These are phyloP conservation scores for Microdon myrmicae DNA, from an alignment of 2,888 invertebrate species.

Conservation along the genomic window DNA sequence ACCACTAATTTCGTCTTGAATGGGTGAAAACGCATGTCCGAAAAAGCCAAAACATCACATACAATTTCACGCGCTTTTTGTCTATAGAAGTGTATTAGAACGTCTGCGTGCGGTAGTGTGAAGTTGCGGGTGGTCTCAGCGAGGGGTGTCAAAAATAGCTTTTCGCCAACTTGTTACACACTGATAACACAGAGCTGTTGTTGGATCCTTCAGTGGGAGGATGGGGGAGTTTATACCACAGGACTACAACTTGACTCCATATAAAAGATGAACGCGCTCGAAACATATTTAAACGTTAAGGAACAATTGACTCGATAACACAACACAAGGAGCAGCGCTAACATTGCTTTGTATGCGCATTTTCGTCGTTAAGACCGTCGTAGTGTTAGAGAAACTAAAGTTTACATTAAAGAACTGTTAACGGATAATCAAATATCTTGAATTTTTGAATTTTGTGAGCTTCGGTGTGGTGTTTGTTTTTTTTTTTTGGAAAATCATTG, in stretches of 20 bases:
- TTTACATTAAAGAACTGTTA: conserved; percentile 33
- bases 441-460: background rate
- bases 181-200: conserved; percentile 30
- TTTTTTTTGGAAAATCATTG: background rate
- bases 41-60: conserved; percentile 44
- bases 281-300: conserved; percentile 45
- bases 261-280: conserved; percentile 42
- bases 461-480: background rate
- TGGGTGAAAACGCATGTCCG: conserved; percentile 45
- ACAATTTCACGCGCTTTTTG: conserved; percentile 34
- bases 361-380: conserved; percentile 19
- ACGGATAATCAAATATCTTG: conserved; percentile 19
- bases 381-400: no score
- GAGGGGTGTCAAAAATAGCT: conserved; percentile 16
- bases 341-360: no score
- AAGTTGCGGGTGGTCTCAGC: conserved; percentile 1
- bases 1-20: conserved; percentile 19
- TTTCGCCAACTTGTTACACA: conserved; percentile 50
- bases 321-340: conserved; percentile 32
- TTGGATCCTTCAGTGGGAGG: no score
- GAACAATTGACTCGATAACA: conserved; percentile 49
- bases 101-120: conserved; percentile 10
- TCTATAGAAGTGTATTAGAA: conserved; percentile 12
- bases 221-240: no score
- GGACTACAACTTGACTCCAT: no score